Evolutionary conservation across 2,797 vertebrate species (phyloP).

Genomic region (Phrynocephalus guinanensis): DNA sequence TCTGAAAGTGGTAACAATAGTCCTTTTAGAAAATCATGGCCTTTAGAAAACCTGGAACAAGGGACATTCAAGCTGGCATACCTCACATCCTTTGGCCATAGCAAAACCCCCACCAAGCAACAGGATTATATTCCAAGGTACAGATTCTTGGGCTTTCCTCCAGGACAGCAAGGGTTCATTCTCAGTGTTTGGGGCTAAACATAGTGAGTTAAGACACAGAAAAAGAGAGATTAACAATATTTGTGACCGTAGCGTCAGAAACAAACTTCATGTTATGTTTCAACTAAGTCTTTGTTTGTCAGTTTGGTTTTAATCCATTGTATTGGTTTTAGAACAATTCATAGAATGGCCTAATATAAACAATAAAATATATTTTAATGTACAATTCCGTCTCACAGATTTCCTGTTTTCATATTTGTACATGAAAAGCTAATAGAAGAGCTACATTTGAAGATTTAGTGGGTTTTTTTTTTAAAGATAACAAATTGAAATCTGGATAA

Average conservation of each 20-base stretch:
- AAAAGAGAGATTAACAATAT: background rate
- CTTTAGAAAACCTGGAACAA: background rate
- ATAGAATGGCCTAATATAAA: background rate
- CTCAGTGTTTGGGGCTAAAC: constrained; percentile 85
- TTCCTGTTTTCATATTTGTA: too few species aligned
- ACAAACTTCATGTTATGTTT: background rate
- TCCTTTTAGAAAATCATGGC: background rate
- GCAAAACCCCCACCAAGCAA: constrained; percentile 96
- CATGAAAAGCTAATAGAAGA: background rate
- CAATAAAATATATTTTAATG: too few species aligned
- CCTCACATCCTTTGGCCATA: constrained; percentile 97
- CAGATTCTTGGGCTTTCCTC: constrained; percentile 91
- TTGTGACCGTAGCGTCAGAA: background rate
- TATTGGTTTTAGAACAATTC: too few species aligned
- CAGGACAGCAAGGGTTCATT: constrained; percentile 90
- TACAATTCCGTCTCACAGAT: too few species aligned
- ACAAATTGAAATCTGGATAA: background rate
- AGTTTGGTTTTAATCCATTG: too few species aligned
- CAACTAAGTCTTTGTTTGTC: background rate
- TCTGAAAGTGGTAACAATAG: too few species aligned
- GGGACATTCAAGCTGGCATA: constrained; percentile 63
- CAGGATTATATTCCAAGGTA: constrained; percentile 97
- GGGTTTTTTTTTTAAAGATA: background rate
- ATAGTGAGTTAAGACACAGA: constrained; percentile 43
- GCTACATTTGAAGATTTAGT: background rate